Percentiles rank a stretch among this genome's conserved stretches.
Conservation (phyloP, 1,140 invertebrate species). For the Leptopilina clavipes region DNA sequence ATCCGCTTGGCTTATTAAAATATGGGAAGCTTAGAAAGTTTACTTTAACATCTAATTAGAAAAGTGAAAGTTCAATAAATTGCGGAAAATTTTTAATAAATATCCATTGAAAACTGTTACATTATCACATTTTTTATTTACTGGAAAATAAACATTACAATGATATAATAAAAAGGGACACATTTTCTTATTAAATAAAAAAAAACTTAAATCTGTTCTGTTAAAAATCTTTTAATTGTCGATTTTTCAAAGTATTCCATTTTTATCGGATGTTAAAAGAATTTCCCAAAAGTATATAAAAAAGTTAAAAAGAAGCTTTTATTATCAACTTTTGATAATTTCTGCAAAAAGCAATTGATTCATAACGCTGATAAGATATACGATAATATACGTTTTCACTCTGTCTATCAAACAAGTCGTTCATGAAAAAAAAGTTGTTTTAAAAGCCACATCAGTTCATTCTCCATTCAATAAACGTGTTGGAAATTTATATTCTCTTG, state of each 20-base stretch:
- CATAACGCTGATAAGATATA: constrained; percentile 41
- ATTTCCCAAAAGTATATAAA: too few species aligned
- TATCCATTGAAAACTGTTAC: background rate
- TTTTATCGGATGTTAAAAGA: too few species aligned
- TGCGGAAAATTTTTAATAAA: background rate
- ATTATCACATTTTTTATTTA: too few species aligned
- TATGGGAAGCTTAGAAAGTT: constrained; percentile 8
- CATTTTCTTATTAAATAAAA: too few species aligned
- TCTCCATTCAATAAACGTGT: background rate
- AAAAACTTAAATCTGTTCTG: too few species aligned
- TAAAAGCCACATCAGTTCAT: background rate
- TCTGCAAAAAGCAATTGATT: constrained; percentile 5
- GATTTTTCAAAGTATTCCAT: too few species aligned
- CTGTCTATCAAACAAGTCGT: background rate
- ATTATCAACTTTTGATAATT: constrained; percentile 30
- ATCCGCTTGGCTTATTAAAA: background rate
- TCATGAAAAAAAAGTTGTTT: background rate
- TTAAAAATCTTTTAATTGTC: too few species aligned
- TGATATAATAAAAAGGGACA: too few species aligned
- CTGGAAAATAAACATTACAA: too few species aligned
- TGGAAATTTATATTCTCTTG: background rate
- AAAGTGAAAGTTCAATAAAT: background rate
- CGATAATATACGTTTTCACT: constrained; percentile 25
- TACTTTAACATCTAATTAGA: constrained; percentile 4
- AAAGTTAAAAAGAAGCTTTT: background rate